phyloP scores from a whole-genome alignment of 2,888 invertebrate genomes.

The Euplagia quadripunctaria region DNA sequence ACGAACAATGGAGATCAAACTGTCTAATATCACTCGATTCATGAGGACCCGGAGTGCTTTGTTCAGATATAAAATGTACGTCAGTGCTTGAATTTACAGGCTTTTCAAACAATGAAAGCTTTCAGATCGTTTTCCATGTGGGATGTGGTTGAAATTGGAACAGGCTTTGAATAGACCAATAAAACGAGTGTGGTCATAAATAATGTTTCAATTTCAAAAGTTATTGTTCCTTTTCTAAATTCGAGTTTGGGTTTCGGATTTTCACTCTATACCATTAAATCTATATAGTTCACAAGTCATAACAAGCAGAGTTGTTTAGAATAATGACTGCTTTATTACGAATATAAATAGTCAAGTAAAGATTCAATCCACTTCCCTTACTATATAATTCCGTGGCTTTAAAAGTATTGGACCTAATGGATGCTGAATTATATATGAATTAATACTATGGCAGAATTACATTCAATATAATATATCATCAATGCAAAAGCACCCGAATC shows the following conservation, averaged over 20 bases:
- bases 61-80: conserved; percentile 32
- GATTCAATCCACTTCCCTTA: too few relatives aligned
- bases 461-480: too few relatives aligned
- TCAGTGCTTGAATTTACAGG: conserved; percentile 40
- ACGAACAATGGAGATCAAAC: conserved; percentile 42
- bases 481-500: too few relatives aligned
- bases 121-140: conserved; percentile 15
- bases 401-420: too few relatives aligned
- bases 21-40: conserved; percentile 48
- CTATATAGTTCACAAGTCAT: too few relatives aligned
- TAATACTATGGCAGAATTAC: too few relatives aligned
- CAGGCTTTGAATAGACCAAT: background rate
- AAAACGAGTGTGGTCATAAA: too few relatives aligned
- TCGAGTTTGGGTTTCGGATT: background rate
- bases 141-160: background rate
- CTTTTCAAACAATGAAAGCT: conserved; percentile 28
- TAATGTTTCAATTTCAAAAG: background rate
- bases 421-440: too few relatives aligned
- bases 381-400: too few relatives aligned
- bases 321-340: too few relatives aligned
- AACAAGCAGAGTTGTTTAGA: too few relatives aligned
- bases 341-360: too few relatives aligned
- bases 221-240: background rate
- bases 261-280: background rate
- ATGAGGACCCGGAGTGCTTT: conserved; percentile 32